These are phyloP conservation scores for Trinectes maculatus DNA, from an alignment of 2,113 vertebrate genomes.

Conservation along the genomic window DNA sequence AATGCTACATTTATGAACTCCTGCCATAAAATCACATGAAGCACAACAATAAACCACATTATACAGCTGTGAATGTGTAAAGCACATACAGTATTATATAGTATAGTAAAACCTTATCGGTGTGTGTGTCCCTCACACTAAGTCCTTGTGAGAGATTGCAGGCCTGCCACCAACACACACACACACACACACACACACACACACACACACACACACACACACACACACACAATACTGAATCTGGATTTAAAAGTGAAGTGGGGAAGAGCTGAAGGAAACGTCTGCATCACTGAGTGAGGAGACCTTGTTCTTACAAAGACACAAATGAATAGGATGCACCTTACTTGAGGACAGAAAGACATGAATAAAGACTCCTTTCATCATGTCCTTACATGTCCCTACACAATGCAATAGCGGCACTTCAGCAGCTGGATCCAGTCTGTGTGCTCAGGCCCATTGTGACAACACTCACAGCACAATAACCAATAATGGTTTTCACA, in stretches of 20 bases:
- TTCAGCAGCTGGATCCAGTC: slow-evolving; percentile 48
- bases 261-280: slow-evolving; percentile 5
- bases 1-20: background rate
- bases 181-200: too few species aligned
- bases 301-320: too few species aligned
- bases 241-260: too few species aligned
- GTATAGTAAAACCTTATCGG: slow-evolving; percentile 21
- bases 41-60: too few species aligned
- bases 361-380: slow-evolving; percentile 11
- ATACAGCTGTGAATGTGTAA: slow-evolving; percentile 36
- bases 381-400: background rate
- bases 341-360: background rate
- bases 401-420: slow-evolving; percentile 1
- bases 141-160: slow-evolving; percentile 12
- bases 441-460: slow-evolving; percentile 13
- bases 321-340: background rate
- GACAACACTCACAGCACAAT: slow-evolving; percentile 38
- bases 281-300: background rate
- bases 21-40: too few species aligned
- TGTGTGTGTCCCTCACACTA: background rate
- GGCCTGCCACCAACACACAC: background rate
- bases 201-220: too few species aligned
- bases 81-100: too few species aligned
- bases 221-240: too few species aligned
- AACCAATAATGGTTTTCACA: slow-evolving; percentile 34